Evolutionary conservation across 2,888 invertebrate species (phyloP).

Genomic region (Branchellion lobata): DNA sequence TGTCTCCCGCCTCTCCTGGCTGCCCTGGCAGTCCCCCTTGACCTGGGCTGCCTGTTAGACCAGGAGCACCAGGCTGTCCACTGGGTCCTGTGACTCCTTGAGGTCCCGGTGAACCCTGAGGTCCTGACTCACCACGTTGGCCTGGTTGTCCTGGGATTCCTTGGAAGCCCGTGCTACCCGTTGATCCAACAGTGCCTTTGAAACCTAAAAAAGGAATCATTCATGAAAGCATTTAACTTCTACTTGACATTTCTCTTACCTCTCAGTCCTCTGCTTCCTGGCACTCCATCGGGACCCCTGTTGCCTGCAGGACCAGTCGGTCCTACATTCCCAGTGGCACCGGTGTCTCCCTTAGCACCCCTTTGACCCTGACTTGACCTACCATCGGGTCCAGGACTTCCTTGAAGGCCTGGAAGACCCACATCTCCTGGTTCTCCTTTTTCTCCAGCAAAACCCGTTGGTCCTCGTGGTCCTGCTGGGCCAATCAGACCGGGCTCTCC

Average conservation of each 20-base stretch:
- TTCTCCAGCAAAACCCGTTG: not conserved
- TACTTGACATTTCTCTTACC: constrained; percentile 11
- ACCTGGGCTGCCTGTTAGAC: constrained; percentile 42
- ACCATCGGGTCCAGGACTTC: constrained; percentile 39
- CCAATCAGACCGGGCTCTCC: constrained; percentile 43
- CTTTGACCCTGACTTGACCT: constrained; percentile 41
- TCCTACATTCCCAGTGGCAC: constrained; percentile 35
- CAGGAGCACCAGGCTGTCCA: constrained; percentile 48
- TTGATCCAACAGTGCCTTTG: not conserved
- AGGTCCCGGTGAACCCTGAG: constrained; percentile 28
- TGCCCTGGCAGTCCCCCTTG: constrained; percentile 41
- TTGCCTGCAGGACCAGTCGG: constrained; percentile 39
- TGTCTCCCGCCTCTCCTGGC: constrained; percentile 46
- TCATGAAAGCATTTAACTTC: too few species aligned
- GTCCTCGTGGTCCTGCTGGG: not conserved
- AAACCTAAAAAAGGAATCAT: not conserved
- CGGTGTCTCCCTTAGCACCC: constrained; percentile 39
- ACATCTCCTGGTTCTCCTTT: constrained; percentile 20
- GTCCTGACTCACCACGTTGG: constrained; percentile 46
- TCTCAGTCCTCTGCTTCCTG: not conserved
- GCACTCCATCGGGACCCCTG: not conserved
- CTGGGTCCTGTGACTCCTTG: constrained; percentile 48
- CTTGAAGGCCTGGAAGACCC: not conserved
- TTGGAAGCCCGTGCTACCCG: constrained; percentile 35
- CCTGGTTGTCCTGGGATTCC: constrained; percentile 44